Conservation (phyloP, 2,797 vertebrate species). For the Erpetoichthys calabaricus region DNA sequence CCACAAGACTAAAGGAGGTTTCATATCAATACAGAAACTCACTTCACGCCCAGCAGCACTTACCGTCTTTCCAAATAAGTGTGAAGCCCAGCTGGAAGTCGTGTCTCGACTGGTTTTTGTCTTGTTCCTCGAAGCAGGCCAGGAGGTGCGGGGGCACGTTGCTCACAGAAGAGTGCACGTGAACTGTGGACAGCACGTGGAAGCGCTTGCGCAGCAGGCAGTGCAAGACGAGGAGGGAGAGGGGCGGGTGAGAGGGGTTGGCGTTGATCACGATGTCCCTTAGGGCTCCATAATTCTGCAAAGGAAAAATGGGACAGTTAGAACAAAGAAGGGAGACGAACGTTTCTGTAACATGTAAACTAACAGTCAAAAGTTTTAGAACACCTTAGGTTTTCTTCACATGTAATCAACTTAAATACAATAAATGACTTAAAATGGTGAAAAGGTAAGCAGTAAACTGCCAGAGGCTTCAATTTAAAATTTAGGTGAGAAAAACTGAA, state of each 20-base stretch:
- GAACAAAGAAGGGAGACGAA: too few relatives aligned
- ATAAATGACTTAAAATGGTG: too few relatives aligned
- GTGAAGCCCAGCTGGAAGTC: slow-evolving; percentile 86
- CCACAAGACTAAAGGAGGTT: too few relatives aligned
- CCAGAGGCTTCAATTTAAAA: background rate
- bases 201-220: slow-evolving; percentile 72
- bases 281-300: slow-evolving; percentile 70
- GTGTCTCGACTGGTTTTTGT: slow-evolving; percentile 58
- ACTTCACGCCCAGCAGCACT: slow-evolving; percentile 18
- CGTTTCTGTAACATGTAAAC: too few relatives aligned
- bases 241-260: slow-evolving; percentile 68
- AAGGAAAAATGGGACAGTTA: slow-evolving; percentile 3
- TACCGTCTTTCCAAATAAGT: slow-evolving; percentile 95
- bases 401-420: too few relatives aligned
- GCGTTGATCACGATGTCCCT: slow-evolving; percentile 91
- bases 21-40: too few relatives aligned
- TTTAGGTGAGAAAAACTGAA: too few relatives aligned
- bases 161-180: slow-evolving; percentile 73
- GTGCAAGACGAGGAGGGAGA: slow-evolving; percentile 79
- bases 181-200: slow-evolving; percentile 68
- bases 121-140: slow-evolving; percentile 72
- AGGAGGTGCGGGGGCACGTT: slow-evolving; percentile 62
- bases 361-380: too few relatives aligned
- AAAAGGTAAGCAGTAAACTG: too few relatives aligned
- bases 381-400: too few relatives aligned